Evolutionary conservation across 2,888 invertebrate genomes (phyloP).

Genomic region (Neocrepidodera transversa): DNA sequence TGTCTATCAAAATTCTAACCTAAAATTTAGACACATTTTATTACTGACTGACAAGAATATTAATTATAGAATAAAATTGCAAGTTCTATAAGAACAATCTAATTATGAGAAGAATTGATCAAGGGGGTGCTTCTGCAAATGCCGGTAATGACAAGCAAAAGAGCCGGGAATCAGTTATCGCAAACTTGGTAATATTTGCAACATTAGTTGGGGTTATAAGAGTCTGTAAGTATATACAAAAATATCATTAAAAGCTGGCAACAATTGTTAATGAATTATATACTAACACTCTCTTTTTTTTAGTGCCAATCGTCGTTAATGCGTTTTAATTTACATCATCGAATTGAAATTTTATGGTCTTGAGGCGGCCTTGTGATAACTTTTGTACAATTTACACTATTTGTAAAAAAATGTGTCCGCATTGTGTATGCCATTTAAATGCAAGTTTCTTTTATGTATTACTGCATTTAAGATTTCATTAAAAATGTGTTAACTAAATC

Average conservation of each 20-base stretch:
- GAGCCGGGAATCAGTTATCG: constrained; percentile 47
- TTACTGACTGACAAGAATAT: too few species aligned
- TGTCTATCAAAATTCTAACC: not conserved
- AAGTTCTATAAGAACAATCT: not conserved
- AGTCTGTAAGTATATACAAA: constrained; percentile 41
- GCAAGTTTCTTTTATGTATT: not conserved
- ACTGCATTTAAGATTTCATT: too few species aligned
- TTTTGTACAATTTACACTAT: constrained; percentile 47
- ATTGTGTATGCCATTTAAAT: constrained; percentile 21
- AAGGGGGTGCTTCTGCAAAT: not conserved
- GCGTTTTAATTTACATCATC: not conserved
- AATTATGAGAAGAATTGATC: constrained; percentile 6
- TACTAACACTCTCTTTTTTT: constrained; percentile 23
- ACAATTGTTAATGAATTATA: not conserved
- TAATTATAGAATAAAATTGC: too few species aligned
- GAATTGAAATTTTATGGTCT: constrained; percentile 11
- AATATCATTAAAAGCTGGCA: not conserved
- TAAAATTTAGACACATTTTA: too few species aligned
- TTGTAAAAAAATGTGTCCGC: constrained; percentile 34
- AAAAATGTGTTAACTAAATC: too few species aligned
- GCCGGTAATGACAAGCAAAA: constrained; percentile 20
- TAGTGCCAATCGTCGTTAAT: constrained; percentile 33
- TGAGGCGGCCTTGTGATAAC: constrained; percentile 34
- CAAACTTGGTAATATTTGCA: constrained; percentile 47
- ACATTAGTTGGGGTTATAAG: constrained; percentile 45